Percentiles rank a stretch among this genome's conserved stretches.
These are phyloP conservation scores for Thripadectes ignobilis DNA, from an alignment of 2,797 vertebrate species.

Conservation along the genomic window DNA sequence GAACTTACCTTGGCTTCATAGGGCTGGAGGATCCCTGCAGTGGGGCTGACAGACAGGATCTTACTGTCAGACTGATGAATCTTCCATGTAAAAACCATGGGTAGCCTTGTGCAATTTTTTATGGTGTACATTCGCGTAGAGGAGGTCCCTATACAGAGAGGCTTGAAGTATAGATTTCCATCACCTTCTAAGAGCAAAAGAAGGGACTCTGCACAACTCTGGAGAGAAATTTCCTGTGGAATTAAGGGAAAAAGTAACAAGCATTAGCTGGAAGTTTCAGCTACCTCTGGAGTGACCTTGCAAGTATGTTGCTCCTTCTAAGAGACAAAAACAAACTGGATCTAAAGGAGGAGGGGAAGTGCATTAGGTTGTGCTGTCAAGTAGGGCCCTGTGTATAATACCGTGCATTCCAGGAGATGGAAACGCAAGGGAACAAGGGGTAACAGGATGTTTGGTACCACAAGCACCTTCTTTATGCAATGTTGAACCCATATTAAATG, in stretches of 20 bases:
- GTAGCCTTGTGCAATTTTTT: constrained; percentile 83
- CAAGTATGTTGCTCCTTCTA: neutral
- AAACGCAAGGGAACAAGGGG: neutral
- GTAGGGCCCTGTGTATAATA: neutral
- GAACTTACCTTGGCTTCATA: constrained; percentile 85
- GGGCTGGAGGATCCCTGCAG: constrained; percentile 83
- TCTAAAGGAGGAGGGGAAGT: neutral
- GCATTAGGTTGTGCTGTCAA: neutral
- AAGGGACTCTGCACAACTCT: constrained; percentile 78
- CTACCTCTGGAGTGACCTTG: neutral
- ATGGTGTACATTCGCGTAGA: constrained; percentile 78
- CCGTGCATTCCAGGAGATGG: neutral
- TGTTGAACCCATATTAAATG: neutral
- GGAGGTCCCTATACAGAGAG: constrained; percentile 80
- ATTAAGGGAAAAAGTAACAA: neutral
- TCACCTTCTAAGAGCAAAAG: constrained; percentile 80
- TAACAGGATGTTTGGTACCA: neutral
- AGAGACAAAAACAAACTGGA: neutral
- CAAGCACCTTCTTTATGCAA: neutral
- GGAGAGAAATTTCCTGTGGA: constrained; percentile 82
- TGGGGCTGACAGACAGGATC: constrained; percentile 82
- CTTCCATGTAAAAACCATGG: constrained; percentile 88
- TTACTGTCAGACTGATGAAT: constrained; percentile 73
- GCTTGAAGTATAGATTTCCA: constrained; percentile 84
- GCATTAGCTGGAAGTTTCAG: neutral